Percentiles rank a stretch among this genome's conserved stretches.
Conservation (phyloP, 2,888 invertebrate genomes). For the Nowickia ferox region DNA sequence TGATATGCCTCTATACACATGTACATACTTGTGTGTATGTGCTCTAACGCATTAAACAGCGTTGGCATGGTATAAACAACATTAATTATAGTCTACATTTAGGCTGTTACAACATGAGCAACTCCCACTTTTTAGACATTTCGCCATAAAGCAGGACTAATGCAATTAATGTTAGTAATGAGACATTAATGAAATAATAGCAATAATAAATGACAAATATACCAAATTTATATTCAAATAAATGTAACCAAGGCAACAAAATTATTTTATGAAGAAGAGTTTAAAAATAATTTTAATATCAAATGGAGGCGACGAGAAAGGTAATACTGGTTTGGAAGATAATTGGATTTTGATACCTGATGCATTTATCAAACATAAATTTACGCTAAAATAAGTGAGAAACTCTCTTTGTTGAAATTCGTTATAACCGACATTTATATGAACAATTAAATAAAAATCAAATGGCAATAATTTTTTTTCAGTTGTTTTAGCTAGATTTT, state of each 20-base stretch:
- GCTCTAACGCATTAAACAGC: too few species aligned
- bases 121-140: neutral
- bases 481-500: too few species aligned
- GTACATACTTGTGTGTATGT: neutral
- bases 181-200: constrained; percentile 52
- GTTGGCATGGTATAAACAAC: neutral
- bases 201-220: constrained; percentile 35
- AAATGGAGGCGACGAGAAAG: too few species aligned
- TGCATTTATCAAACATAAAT: too few species aligned
- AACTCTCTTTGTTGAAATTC: too few species aligned
- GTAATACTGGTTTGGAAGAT: too few species aligned
- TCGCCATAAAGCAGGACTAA: neutral
- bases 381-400: too few species aligned
- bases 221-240: neutral
- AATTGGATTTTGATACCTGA: too few species aligned
- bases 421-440: too few species aligned
- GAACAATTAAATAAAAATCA: too few species aligned
- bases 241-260: neutral
- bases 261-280: neutral
- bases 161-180: constrained; percentile 59
- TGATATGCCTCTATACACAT: neutral
- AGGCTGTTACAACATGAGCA: constrained; percentile 38
- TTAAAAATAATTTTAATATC: neutral
- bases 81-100: constrained; percentile 57
- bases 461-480: too few species aligned